phyloP scores from a whole-genome alignment of 1,140 invertebrate genomes.

The Drosophila nannoptera region DNA sequence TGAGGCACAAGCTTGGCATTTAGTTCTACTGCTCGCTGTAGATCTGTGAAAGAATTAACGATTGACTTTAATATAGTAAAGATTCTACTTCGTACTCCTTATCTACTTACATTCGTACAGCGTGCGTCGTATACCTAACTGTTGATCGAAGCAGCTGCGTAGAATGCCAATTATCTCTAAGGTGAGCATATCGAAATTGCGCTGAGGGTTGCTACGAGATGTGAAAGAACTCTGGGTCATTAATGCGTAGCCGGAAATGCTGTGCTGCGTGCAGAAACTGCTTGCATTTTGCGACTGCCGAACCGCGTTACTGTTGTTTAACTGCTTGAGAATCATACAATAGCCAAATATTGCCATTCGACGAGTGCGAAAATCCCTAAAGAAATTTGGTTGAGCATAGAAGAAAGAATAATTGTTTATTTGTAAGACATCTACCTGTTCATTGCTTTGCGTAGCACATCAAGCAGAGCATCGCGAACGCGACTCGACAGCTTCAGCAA shows the following conservation, averaged over 20 bases:
- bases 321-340: slow-evolving; percentile 75
- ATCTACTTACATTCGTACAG: slow-evolving; percentile 67
- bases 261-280: slow-evolving; percentile 72
- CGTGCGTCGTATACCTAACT: slow-evolving; percentile 61
- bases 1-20: slow-evolving; percentile 75
- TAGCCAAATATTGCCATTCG: slow-evolving; percentile 77
- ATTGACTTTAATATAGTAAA: neutral
- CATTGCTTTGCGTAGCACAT: slow-evolving; percentile 72
- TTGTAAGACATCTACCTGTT: slow-evolving; percentile 41
- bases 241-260: slow-evolving; percentile 73
- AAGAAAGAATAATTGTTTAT: neutral
- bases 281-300: slow-evolving; percentile 57
- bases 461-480: slow-evolving; percentile 72
- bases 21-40: slow-evolving; percentile 73
- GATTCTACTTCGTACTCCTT: neutral
- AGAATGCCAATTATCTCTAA: slow-evolving; percentile 74
- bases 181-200: slow-evolving; percentile 77
- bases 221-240: slow-evolving; percentile 67
- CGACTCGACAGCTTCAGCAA: slow-evolving; percentile 66
- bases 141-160: slow-evolving; percentile 68
- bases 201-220: slow-evolving; percentile 63
- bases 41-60: slow-evolving; percentile 41
- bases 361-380: slow-evolving; percentile 58
- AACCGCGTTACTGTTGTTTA: slow-evolving; percentile 71
- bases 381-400: neutral